These are phyloP conservation scores for Buathra laborator DNA, from an alignment of 2,888 invertebrate genomes.

Conservation along the genomic window DNA sequence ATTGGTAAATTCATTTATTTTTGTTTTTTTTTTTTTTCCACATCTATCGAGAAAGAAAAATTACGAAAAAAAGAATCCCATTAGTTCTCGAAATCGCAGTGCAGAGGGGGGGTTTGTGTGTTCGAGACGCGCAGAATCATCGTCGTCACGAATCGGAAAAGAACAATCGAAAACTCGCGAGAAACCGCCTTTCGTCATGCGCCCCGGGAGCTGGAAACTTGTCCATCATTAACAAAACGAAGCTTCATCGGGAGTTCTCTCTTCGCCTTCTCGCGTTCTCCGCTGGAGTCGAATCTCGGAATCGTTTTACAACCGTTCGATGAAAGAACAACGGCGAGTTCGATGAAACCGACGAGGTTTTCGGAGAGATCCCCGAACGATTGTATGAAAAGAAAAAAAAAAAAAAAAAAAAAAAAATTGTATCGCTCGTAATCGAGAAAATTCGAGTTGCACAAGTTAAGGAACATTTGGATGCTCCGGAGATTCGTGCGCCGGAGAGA, in stretches of 20 bases:
- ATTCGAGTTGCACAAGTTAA: background rate
- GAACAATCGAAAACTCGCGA: constrained; percentile 48
- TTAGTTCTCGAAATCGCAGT: background rate
- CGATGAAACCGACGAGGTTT: background rate
- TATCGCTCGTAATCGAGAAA: constrained; percentile 13
- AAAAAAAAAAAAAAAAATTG: background rate
- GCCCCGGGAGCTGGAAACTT: constrained; percentile 72
- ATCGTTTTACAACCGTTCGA: background rate
- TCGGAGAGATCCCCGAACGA: background rate
- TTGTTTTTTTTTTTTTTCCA: background rate
- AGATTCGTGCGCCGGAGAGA: background rate
- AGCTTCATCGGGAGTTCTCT: constrained; percentile 23
- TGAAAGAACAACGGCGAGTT: too few relatives aligned
- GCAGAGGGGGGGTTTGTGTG: background rate
- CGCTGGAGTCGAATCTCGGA: background rate
- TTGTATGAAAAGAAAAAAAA: background rate
- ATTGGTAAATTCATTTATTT: too few relatives aligned
- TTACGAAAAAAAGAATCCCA: background rate
- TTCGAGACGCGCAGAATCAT: constrained; percentile 30
- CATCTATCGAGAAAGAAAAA: too few relatives aligned
- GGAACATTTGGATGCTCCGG: too few relatives aligned
- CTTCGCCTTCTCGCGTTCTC: constrained; percentile 1
- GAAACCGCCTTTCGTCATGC: constrained; percentile 71
- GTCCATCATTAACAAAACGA: constrained; percentile 68
- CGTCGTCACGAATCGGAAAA: constrained; percentile 43